Base-by-base conservation (phyloP, 1,140 invertebrate species). In the Platorchestia sp. region DNA sequence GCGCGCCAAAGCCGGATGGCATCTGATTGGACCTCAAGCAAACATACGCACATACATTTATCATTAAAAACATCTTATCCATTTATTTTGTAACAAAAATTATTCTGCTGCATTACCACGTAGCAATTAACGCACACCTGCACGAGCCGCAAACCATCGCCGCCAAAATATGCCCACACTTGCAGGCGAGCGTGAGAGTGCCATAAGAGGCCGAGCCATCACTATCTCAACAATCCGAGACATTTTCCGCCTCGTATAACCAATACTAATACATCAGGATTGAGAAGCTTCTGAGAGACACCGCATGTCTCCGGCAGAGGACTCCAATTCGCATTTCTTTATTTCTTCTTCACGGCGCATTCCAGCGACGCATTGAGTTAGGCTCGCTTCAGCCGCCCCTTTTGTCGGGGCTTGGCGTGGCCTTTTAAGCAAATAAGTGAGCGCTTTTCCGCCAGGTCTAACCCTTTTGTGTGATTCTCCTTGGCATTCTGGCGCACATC, bases 191-290 rank as follows among this genome's bases (percentile, higher is more conserved):
- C 41, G 43, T 89, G 87, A 41, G 87, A 89, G 87, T 45, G 40
- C 91, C 45, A 10, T 47, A 93, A 40, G 91, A 93, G 91, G 91
- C 44, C 19, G 44, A 44, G 14, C 44, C 41, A 93, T 93, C 91
- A 44, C 91, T 93, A 93, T 93, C 91, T 93, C 44, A 93, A 93
- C 91, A 93, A 93, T 93, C 91, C 91, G 91, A 93, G 91, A 93
- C 43, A 89, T 93, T 93, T 93, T 93, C 43, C 40, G 91, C 91
- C 91, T 93, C 91, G 91, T 93, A 93, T 93, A 93, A 93, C 91
- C 91, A 93, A 93, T 93, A 93, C 91, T 93, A 93, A 93, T 93
- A 93, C 91, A 93, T 93, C 91, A 93, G 91, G 91, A 93, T 93
- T 93, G 91, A 93, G 91, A 45, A 93, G 91, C 43, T 93, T 44